A percentile compares a stretch with the other conserved stretches of the same genome.
Conservation (phyloP, 1,140 invertebrate genomes). For the Drosophila repletoides region DNA sequence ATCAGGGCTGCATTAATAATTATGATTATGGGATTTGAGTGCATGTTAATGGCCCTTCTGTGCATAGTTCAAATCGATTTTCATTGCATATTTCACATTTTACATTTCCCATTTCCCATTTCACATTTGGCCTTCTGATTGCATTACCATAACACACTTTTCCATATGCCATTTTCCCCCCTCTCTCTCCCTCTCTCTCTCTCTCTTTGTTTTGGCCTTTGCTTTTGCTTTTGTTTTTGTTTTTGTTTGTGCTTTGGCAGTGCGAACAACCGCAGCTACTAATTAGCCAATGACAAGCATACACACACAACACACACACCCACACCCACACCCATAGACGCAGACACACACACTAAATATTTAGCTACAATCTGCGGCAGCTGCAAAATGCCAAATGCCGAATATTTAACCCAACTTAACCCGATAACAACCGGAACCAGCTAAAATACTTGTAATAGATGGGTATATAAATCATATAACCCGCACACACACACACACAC, state of each 20-base stretch:
- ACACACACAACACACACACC: slow-evolving; percentile 2
- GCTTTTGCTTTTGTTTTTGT: neutral
- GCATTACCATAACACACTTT: slow-evolving; percentile 42
- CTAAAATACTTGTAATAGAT: slow-evolving; percentile 25
- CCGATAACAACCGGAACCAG: neutral
- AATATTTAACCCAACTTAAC: slow-evolving; percentile 30
- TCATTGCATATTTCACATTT: slow-evolving; percentile 37
- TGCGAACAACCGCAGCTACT: slow-evolving; percentile 22
- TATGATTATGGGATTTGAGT: slow-evolving; percentile 61
- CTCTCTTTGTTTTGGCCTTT: neutral
- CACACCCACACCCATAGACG: neutral
- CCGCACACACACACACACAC: slow-evolving; percentile 4
- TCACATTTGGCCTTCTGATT: slow-evolving; percentile 42
- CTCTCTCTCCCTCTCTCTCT: too few relatives aligned
- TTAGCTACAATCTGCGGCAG: slow-evolving; percentile 9
- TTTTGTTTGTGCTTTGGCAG: neutral
- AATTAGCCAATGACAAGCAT: slow-evolving; percentile 38
- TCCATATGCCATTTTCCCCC: slow-evolving; percentile 4
- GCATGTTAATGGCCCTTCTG: slow-evolving; percentile 65
- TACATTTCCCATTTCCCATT: slow-evolving; percentile 23
- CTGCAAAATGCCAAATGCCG: neutral
- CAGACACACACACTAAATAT: slow-evolving; percentile 6
- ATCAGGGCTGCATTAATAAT: slow-evolving; percentile 66
- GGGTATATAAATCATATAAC: slow-evolving; percentile 21
- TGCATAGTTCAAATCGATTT: slow-evolving; percentile 65